phyloP scores from a whole-genome alignment of 2,113 vertebrate genomes.

The Siphamia tubifer region DNA sequence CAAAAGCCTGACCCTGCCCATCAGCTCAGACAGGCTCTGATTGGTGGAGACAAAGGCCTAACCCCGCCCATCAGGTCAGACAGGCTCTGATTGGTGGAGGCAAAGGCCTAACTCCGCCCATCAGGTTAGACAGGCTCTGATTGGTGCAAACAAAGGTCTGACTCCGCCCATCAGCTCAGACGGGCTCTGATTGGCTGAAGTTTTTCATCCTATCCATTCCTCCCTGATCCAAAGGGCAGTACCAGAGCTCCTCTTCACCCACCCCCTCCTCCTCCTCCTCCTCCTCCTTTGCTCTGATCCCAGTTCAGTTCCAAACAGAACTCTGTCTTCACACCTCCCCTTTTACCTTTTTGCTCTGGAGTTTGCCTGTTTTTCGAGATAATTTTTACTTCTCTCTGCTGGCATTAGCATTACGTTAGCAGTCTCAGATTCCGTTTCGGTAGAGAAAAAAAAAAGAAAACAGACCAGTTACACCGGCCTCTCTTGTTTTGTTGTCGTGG shows the following conservation, averaged over 20 bases:
- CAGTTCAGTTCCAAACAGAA: constrained; percentile 67
- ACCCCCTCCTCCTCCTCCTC: too few species aligned
- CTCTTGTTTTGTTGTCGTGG: constrained; percentile 31
- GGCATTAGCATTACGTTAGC: constrained; percentile 51
- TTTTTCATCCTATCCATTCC: too few species aligned
- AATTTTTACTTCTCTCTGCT: constrained; percentile 47
- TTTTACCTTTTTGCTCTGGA: constrained; percentile 50
- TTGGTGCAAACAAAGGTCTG: too few species aligned
- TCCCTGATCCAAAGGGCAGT: too few species aligned
- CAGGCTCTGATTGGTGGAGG: constrained; percentile 63
- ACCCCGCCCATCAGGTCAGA: constrained; percentile 34
- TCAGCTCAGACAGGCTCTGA: constrained; percentile 53
- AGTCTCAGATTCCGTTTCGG: constrained; percentile 21
- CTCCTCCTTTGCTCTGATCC: constrained; percentile 64
- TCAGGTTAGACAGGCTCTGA: too few species aligned
- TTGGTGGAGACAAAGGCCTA: constrained; percentile 34
- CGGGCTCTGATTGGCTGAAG: too few species aligned
- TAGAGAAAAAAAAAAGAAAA: constrained; percentile 53
- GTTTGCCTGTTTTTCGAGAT: constrained; percentile 53
- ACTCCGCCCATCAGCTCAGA: too few species aligned
- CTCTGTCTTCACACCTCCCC: constrained; percentile 44
- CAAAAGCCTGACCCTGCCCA: constrained; percentile 16
- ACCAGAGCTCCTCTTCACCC: too few species aligned
- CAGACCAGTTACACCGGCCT: constrained; percentile 10
- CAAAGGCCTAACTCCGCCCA: too few species aligned